A percentile compares a stretch with the other conserved stretches of the same genome.
Evolutionary conservation across 2,888 invertebrate species (phyloP).

Genomic region (Drosophila nr. perissopoda): DNA sequence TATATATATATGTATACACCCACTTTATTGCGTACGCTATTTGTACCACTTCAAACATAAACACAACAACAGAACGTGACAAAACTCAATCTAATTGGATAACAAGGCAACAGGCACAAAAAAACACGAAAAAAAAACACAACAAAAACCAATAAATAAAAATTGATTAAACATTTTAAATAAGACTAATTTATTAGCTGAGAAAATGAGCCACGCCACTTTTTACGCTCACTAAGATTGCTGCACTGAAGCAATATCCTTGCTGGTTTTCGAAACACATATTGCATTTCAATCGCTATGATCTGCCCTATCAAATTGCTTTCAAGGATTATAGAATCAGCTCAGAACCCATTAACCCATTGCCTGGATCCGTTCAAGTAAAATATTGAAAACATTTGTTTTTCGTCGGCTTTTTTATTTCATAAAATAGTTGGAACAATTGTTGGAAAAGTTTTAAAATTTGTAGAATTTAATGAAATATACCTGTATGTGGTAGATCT

Average conservation of each 20-base stretch:
- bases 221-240: background rate
- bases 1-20: conserved; percentile 61
- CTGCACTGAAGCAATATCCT: background rate
- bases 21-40: conserved; percentile 60
- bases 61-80: conserved; percentile 56
- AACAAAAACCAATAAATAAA: conserved; percentile 56
- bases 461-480: conserved; percentile 37
- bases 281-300: background rate
- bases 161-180: conserved; percentile 46
- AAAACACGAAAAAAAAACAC: conserved; percentile 40
- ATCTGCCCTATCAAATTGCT: background rate
- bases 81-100: conserved; percentile 76
- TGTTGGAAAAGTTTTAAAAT: conserved; percentile 40
- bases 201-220: background rate
- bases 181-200: background rate
- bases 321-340: background rate
- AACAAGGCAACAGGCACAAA: conserved; percentile 56
- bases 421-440: conserved; percentile 33
- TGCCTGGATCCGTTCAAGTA: background rate
- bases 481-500: conserved; percentile 14
- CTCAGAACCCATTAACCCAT: background rate
- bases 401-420: conserved; percentile 57
- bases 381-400: background rate
- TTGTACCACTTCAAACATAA: conserved; percentile 58
- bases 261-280: background rate